A percentile compares a stretch with the other conserved stretches of the same genome.
These are phyloP conservation scores for Cheilosia variabilis DNA, from an alignment of 2,888 invertebrate species.

Conservation along the genomic window DNA sequence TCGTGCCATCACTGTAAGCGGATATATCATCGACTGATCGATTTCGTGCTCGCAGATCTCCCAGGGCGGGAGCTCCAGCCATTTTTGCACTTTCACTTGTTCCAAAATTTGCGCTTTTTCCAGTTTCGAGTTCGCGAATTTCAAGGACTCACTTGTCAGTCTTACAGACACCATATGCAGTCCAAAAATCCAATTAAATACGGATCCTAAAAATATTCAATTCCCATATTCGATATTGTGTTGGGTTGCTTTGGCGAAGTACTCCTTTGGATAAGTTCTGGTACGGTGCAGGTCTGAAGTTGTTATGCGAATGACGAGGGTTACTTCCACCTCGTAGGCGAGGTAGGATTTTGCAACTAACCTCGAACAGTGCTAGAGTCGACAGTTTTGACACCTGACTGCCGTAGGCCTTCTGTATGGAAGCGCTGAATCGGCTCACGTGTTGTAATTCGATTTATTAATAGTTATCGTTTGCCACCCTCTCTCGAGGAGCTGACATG, in stretches of 20 bases:
- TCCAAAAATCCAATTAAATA: constrained; percentile 62
- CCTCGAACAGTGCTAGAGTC: constrained; percentile 34
- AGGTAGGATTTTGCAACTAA: constrained; percentile 34
- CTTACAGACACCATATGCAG: constrained; percentile 18
- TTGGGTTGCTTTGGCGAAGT: constrained; percentile 20
- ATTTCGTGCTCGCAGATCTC: constrained; percentile 51
- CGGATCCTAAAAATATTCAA: constrained; percentile 57
- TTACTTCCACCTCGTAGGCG: constrained; percentile 29
- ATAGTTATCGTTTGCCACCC: constrained; percentile 61
- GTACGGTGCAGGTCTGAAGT: constrained; percentile 65
- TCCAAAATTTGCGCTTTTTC: constrained; percentile 24
- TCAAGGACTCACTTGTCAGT: constrained; percentile 54
- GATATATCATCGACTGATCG: constrained; percentile 82
- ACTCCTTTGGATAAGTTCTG: constrained; percentile 55
- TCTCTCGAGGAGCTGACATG: constrained; percentile 1
- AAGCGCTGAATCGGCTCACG: constrained; percentile 52
- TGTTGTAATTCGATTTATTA: constrained; percentile 74
- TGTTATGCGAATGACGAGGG: constrained; percentile 59
- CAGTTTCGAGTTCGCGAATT: constrained; percentile 17
- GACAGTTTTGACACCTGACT: constrained; percentile 70
- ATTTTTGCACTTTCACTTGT: constrained; percentile 36
- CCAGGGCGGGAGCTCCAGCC: constrained; percentile 34
- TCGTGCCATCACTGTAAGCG: constrained; percentile 81
- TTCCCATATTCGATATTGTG: constrained; percentile 2
- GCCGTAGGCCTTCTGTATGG: constrained; percentile 15